Conservation (phyloP, 2,888 invertebrate species). For the Pachycephus smyrnensis region DNA sequence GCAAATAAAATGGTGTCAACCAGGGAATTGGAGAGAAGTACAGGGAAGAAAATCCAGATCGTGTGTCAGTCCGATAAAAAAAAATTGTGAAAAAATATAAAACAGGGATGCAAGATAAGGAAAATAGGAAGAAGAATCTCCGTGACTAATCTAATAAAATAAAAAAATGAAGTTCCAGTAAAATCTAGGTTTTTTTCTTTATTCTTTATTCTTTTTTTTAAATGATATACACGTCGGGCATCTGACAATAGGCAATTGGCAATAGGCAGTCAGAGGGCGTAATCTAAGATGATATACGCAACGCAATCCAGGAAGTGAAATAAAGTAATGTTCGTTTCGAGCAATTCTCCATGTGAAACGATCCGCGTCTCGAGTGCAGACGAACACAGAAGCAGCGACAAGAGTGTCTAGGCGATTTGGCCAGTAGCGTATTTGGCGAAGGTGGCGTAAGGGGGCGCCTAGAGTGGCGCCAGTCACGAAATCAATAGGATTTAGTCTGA, state of each 20-base stretch:
- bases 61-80: neutral
- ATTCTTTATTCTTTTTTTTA: neutral
- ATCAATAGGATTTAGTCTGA: slow-evolving; percentile 37
- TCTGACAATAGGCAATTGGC: neutral
- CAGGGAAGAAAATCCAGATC: neutral
- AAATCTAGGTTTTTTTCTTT: neutral
- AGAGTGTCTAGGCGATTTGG: neutral
- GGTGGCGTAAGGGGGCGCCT: neutral
- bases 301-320: neutral
- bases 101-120: neutral
- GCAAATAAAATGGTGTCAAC: neutral
- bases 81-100: neutral
- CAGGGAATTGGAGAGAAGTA: neutral
- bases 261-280: neutral
- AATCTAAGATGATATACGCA: neutral
- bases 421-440: neutral
- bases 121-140: neutral
- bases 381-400: neutral
- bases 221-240: neutral
- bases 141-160: no score
- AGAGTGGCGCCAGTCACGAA: slow-evolving; percentile 33
- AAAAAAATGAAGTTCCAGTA: neutral
- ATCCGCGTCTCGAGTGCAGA: neutral
- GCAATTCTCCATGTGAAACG: neutral
- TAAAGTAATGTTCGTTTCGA: neutral